A percentile compares a stretch with the other conserved stretches of the same genome.
Conservation (phyloP, 2,888 invertebrate species). For the Oxystoma pomonae region DNA sequence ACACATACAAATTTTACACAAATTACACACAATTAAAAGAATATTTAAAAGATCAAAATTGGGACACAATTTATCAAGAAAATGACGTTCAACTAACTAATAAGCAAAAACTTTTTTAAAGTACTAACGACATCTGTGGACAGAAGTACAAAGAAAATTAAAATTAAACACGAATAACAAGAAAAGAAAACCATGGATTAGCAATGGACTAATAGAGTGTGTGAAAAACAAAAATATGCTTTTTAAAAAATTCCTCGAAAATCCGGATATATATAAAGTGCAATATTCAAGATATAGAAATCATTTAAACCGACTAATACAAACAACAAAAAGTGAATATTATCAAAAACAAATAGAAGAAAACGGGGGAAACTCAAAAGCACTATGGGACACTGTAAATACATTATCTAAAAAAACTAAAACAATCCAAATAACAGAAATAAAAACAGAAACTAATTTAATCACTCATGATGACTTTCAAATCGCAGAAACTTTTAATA, state of each 20-base stretch:
- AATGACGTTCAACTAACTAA: too few species aligned
- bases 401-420: background rate
- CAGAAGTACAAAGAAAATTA: background rate
- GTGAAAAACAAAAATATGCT: background rate
- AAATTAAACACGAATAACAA: too few species aligned
- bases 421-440: too few species aligned
- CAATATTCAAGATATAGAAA: background rate
- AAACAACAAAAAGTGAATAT: background rate
- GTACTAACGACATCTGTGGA: background rate
- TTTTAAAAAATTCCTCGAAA: background rate
- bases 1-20: background rate
- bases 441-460: too few species aligned
- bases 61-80: too few species aligned
- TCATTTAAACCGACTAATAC: background rate
- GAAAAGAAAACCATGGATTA: too few species aligned
- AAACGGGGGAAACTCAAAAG: too few species aligned
- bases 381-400: background rate
- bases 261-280: background rate
- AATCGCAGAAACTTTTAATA: conserved; percentile 1
- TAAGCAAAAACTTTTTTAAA: background rate
- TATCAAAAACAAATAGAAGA: too few species aligned
- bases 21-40: too few species aligned
- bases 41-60: too few species aligned
- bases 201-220: background rate
- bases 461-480: background rate